Evolutionary conservation across 1,140 invertebrate species (phyloP).

Genomic region (Xylocopa sonorina): DNA sequence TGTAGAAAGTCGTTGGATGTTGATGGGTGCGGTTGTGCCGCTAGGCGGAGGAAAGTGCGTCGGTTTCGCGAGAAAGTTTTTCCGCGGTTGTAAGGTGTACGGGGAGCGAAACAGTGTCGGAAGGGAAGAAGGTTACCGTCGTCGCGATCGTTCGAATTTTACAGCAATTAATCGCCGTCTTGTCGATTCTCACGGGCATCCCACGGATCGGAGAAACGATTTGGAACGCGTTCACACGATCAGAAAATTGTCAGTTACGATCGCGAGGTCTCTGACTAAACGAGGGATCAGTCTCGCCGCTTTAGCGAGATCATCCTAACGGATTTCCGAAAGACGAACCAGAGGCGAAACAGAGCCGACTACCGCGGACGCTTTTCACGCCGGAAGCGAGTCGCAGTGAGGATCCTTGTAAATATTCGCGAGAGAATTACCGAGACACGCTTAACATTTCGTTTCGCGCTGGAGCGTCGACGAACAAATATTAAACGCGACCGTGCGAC

Average conservation of each 20-base stretch:
- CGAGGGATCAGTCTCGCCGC: background rate
- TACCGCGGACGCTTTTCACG: background rate
- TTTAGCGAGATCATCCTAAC: background rate
- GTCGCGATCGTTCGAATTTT: background rate
- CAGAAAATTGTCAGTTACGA: background rate
- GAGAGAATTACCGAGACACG: conserved; percentile 22
- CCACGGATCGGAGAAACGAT: conserved; percentile 16
- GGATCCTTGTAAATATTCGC: conserved; percentile 6
- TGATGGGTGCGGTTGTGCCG: conserved; percentile 67
- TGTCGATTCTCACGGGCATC: conserved; percentile 3
- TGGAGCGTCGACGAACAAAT: conserved; percentile 67
- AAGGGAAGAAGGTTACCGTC: background rate
- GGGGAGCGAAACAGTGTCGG: conserved; percentile 28
- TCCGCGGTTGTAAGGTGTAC: conserved; percentile 16
- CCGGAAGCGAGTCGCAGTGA: background rate
- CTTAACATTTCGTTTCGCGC: conserved; percentile 58
- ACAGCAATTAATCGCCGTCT: background rate
- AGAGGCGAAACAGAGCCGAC: background rate
- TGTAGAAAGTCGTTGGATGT: conserved; percentile 76
- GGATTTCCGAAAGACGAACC: background rate
- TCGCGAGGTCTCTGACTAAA: background rate
- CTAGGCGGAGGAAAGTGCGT: conserved; percentile 31
- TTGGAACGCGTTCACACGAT: background rate
- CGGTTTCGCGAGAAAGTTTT: conserved; percentile 47
- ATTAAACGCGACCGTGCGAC: conserved; percentile 67